Evolutionary conservation across 1,140 invertebrate genomes (phyloP).

Genomic region (Drosophila setifemur): DNA sequence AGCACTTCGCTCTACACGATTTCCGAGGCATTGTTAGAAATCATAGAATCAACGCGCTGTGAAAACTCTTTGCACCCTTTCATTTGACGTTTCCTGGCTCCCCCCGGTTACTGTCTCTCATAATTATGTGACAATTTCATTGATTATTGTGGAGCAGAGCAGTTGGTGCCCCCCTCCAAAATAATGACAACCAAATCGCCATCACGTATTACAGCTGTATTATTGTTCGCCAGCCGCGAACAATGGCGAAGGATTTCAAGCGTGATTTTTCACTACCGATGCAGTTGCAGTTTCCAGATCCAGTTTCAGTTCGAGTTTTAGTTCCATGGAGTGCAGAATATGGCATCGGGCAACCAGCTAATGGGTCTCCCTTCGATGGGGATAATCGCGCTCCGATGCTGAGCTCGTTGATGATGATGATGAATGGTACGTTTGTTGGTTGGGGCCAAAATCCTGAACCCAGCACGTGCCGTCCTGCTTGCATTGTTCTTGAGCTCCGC

Average conservation of each 20-base stretch:
- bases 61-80: background rate
- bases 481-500: slow-evolving; percentile 49
- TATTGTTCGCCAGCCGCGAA: slow-evolving; percentile 61
- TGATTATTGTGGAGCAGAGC: slow-evolving; percentile 47
- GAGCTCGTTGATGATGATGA: slow-evolving; percentile 61
- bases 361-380: slow-evolving; percentile 50
- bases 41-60: slow-evolving; percentile 22
- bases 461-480: slow-evolving; percentile 48
- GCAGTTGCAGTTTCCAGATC: slow-evolving; percentile 39
- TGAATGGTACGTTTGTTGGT: slow-evolving; percentile 58
- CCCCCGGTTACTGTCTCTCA: too few relatives aligned
- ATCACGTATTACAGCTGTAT: slow-evolving; percentile 65
- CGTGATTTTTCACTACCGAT: slow-evolving; percentile 60
- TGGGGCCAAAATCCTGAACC: slow-evolving; percentile 34
- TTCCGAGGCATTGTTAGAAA: slow-evolving; percentile 23
- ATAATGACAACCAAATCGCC: slow-evolving; percentile 61
- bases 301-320: background rate
- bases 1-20: slow-evolving; percentile 9
- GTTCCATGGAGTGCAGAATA: background rate
- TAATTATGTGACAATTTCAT: slow-evolving; percentile 73
- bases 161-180: slow-evolving; percentile 14
- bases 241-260: slow-evolving; percentile 56
- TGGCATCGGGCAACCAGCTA: slow-evolving; percentile 27
- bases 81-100: too few relatives aligned
- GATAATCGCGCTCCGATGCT: slow-evolving; percentile 25